phyloP scores from a whole-genome alignment of 2,888 invertebrate species.

The Protophormia terraenovae region DNA sequence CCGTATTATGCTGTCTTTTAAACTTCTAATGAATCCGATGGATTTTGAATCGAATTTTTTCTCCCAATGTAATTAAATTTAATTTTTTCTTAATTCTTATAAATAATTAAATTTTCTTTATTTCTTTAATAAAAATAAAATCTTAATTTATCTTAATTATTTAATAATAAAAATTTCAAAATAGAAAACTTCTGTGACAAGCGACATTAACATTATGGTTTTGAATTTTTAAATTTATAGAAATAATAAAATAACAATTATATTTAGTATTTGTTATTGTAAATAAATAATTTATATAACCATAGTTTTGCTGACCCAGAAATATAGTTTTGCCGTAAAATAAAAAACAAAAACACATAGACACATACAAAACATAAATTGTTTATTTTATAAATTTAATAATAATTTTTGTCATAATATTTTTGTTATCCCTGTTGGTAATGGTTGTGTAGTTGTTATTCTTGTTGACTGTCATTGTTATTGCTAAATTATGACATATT shows the following conservation, averaged over 20 bases:
- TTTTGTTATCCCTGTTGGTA: constrained; percentile 7
- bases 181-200: no score
- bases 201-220: no score
- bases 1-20: no score
- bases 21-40: no score
- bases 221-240: neutral
- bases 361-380: constrained; percentile 8
- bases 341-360: neutral
- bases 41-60: no score
- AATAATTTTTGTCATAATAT: constrained; percentile 17
- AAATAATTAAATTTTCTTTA: no score
- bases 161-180: no score
- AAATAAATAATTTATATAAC: constrained; percentile 17
- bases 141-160: no score
- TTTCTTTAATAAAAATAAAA: no score
- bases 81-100: no score
- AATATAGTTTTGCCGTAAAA: neutral
- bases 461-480: constrained; percentile 32
- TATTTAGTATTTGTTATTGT: neutral
- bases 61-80: no score
- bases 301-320: constrained; percentile 20
- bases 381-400: constrained; percentile 33
- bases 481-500: constrained; percentile 57
- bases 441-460: neutral
- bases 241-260: neutral